These are phyloP conservation scores for Peromyscus polionotus DNA, from an alignment of 2,113 vertebrate genomes.

Conservation along the genomic window DNA sequence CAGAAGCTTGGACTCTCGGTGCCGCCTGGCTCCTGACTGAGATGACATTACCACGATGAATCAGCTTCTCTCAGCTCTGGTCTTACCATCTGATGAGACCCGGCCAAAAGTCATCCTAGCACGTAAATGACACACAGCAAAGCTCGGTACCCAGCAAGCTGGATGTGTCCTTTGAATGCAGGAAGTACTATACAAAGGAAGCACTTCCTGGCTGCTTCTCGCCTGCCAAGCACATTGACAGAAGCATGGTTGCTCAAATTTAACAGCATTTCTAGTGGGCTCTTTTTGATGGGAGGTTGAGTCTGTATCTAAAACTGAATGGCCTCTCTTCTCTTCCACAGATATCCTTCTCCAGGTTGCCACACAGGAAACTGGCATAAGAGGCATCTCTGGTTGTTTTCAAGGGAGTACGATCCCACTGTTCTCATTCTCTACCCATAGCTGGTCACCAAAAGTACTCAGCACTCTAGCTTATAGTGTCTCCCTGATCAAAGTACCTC, in stretches of 20 bases:
- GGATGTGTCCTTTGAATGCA: not conserved
- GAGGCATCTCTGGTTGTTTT: not conserved
- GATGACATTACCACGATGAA: not conserved
- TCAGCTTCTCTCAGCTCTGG: not conserved
- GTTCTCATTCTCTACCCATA: not conserved
- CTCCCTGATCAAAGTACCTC: not conserved
- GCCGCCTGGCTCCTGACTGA: conserved; percentile 13
- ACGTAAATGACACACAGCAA: not conserved
- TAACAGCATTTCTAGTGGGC: conserved; percentile 31
- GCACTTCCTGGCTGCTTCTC: not conserved
- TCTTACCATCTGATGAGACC: not conserved
- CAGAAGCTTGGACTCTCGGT: not conserved
- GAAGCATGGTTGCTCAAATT: not conserved
- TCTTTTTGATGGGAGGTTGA: not conserved
- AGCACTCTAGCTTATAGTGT: not conserved
- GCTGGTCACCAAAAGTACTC: not conserved
- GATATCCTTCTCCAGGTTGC: not conserved
- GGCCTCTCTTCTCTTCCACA: not conserved
- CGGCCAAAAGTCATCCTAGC: not conserved
- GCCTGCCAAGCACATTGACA: not conserved
- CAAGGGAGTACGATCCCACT: not conserved
- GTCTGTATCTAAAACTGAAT: conserved; percentile 1
- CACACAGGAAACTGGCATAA: not conserved
- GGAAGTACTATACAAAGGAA: not conserved
- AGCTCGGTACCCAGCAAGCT: not conserved